A percentile compares a stretch with the other conserved stretches of the same genome.
phyloP scores from a whole-genome alignment of 2,113 vertebrate genomes.

The mouse (Mus musculus) region GRCm39 chrX:136797501-136798000 shows the following conservation, averaged over 20 bases:
- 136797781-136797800: not conserved
- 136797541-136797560: not conserved
- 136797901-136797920: not conserved
- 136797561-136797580: conserved; percentile 21
- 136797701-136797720: not conserved
- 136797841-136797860: not conserved
- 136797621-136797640: not conserved
- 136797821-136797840: not conserved
- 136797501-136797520: not conserved
- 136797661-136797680: not conserved
- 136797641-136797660: not conserved
- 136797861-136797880: not conserved
- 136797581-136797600: not conserved
- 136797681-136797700: not conserved
- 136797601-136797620: conserved; percentile 29
- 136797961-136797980: conserved; percentile 2
- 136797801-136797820: not conserved
- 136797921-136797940: not conserved
- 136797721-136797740: not conserved
- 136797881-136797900: conserved; percentile 3
- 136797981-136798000: conserved; percentile 60
- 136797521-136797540: conserved; percentile 36
- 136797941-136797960: not conserved
- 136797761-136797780: not conserved
- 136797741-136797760: not conserved